These are phyloP conservation scores for Chroicocephalus ridibundus DNA, from an alignment of 2,113 vertebrate genomes.

Conservation along the genomic window DNA sequence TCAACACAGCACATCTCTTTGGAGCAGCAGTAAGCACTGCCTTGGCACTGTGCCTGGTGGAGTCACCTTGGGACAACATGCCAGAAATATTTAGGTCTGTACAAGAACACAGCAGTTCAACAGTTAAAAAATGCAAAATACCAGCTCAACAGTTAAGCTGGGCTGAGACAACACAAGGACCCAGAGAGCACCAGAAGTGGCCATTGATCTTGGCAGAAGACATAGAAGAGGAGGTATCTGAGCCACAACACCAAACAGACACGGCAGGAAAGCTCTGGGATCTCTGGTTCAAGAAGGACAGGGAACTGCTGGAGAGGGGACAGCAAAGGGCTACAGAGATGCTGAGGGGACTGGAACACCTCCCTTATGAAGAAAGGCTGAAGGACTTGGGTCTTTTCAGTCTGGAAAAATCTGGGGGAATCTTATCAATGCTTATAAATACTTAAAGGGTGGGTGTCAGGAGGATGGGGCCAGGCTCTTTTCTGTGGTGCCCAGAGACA, in stretches of 20 bases:
- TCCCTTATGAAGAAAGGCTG: too few relatives aligned
- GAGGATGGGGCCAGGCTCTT: too few relatives aligned
- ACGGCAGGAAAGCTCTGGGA: not conserved
- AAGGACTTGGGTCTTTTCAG: too few relatives aligned
- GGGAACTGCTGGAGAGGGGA: too few relatives aligned
- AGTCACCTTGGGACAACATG: not conserved
- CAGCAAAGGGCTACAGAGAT: too few relatives aligned
- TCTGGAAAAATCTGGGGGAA: too few relatives aligned
- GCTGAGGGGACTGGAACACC: too few relatives aligned
- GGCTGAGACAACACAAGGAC: not conserved
- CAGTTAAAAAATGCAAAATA: not conserved
- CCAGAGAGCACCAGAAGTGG: not conserved
- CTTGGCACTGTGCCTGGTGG: not conserved
- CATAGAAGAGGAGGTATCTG: not conserved
- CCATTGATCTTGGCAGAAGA: not conserved
- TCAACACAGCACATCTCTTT: too few relatives aligned
- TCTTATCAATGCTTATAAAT: too few relatives aligned
- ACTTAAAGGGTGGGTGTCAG: too few relatives aligned
- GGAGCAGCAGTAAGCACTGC: not conserved
- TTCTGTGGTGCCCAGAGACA: too few relatives aligned
- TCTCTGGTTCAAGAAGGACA: too few relatives aligned
- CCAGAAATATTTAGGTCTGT: not conserved
- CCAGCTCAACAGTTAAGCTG: not conserved
- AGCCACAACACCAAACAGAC: not conserved
- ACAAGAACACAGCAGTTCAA: not conserved